These are phyloP conservation scores for Sarcophaga peregrina DNA, from an alignment of 1,140 invertebrate genomes.

Conservation along the genomic window DNA sequence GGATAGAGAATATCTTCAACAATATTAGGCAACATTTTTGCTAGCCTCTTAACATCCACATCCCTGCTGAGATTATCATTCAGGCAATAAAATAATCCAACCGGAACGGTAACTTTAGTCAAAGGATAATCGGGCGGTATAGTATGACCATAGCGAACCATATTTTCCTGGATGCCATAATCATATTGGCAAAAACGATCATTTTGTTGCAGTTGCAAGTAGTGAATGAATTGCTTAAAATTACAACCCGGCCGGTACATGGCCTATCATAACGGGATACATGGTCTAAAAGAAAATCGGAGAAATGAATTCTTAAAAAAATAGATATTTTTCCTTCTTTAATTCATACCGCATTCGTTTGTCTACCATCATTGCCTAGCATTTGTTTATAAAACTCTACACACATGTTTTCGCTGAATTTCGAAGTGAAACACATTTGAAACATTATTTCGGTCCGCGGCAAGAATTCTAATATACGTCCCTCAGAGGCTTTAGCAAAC, in stretches of 20 bases:
- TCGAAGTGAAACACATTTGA: slow-evolving; percentile 48
- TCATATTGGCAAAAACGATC: slow-evolving; percentile 57
- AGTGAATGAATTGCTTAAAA: slow-evolving; percentile 52
- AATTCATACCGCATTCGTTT: slow-evolving; percentile 55
- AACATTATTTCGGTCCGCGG: slow-evolving; percentile 43
- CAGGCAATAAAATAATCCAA: slow-evolving; percentile 76
- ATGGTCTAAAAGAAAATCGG: slow-evolving; percentile 50
- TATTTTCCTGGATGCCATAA: slow-evolving; percentile 62
- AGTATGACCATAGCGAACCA: slow-evolving; percentile 65
- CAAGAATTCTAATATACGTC: slow-evolving; percentile 48
- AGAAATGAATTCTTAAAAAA: too few relatives aligned
- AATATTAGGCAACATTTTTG: slow-evolving; percentile 67
- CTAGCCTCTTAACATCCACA: slow-evolving; percentile 70
- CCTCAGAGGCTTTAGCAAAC: slow-evolving; percentile 41
- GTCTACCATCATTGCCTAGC: slow-evolving; percentile 50
- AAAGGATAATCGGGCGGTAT: slow-evolving; percentile 72
- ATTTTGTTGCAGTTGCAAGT: slow-evolving; percentile 50
- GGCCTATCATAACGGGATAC: slow-evolving; percentile 52
- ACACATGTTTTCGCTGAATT: slow-evolving; percentile 48
- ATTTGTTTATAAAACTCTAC: slow-evolving; percentile 44
- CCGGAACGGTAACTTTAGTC: slow-evolving; percentile 70
- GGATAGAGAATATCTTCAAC: slow-evolving; percentile 67
- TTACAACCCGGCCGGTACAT: slow-evolving; percentile 54
- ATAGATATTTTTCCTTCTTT: too few relatives aligned
- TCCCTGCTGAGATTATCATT: slow-evolving; percentile 76